Conservation (phyloP, 2,797 vertebrate genomes). For the Botia almorhae region DNA sequence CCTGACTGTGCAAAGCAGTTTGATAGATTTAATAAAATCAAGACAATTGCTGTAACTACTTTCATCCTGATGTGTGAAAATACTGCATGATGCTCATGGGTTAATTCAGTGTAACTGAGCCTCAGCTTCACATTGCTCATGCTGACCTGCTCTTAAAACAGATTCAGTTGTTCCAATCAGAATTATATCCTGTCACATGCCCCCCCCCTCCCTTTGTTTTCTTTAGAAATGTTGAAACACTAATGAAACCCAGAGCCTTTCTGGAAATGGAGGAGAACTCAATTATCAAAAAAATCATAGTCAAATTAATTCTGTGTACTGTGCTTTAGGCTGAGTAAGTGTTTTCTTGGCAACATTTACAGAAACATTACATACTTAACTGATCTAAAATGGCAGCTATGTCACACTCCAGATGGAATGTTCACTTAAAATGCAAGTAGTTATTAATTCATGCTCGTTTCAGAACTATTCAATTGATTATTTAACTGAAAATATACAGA, state of each 20-base stretch:
- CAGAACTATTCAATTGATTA: background rate
- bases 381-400: background rate
- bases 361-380: background rate
- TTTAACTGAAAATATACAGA: background rate
- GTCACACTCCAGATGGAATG: background rate
- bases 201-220: constrained; percentile 25
- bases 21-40: constrained; percentile 63
- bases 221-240: constrained; percentile 52
- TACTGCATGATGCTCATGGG: constrained; percentile 58
- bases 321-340: background rate
- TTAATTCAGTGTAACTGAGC: constrained; percentile 56
- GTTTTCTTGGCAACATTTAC: background rate
- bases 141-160: constrained; percentile 15
- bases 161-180: constrained; percentile 52
- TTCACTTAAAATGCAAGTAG: background rate
- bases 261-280: background rate
- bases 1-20: constrained; percentile 50
- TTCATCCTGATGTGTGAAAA: constrained; percentile 63
- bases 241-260: constrained; percentile 59
- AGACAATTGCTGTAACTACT: constrained; percentile 62
- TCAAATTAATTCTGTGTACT: background rate
- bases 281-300: background rate
- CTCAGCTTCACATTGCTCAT: constrained; percentile 25
- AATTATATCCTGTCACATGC: constrained; percentile 70
- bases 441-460: background rate